Evolutionary conservation across 2,888 invertebrate genomes (phyloP), one percentile per base, ranked within the genome.

Genomic region (Eustalomyia histrio): DNA sequence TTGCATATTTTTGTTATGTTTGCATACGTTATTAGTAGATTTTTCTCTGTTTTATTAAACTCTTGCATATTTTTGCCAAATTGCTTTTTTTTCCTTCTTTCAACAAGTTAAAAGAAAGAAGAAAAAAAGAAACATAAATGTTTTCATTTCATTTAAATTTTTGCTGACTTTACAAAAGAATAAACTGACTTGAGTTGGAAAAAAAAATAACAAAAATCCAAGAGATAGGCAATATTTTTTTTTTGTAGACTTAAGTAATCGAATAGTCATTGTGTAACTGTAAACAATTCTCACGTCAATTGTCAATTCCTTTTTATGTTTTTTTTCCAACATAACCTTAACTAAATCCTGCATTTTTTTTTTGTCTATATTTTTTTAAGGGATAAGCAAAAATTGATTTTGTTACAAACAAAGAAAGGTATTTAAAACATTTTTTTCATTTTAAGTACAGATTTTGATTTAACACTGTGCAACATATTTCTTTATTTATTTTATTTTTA

Each of bases 251-350:
- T 47, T 47, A n/a, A n/a, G 14, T 47, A 47, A 47, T 47, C 43
- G 43, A 47, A 47, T 47, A n/a, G 43, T 47, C 43, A n/a, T 47
- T 47, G 43, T 47, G 5, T n/a, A n/a, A n/a, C 5, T n/a, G 6
- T 29, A 24, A 63, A 24, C 21, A 63, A 63, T 63, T 63, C 47
- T 63, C 16, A 63, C 24, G 63, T 47, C 47, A 63, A 63, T 39
- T 63, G 63, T 50, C 63, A 63, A 63, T 14, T n/a, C 4, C 3
- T 39, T 39, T 29, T 29, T 29, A 14, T 39, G 10, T 39, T 12
- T 47, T 47, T 39, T 12, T 47, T 47, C 43, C n/a, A 10, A 14
- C n/a, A 16, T 47, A 47, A 47, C 43, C 43, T 47, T 14, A 47
- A 47, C 10, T 12, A 39, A 39, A 39, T 12, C 10, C 12, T 12